phyloP scores from a whole-genome alignment of 2,797 vertebrate genomes.

The Harpagifer antarcticus region DNA sequence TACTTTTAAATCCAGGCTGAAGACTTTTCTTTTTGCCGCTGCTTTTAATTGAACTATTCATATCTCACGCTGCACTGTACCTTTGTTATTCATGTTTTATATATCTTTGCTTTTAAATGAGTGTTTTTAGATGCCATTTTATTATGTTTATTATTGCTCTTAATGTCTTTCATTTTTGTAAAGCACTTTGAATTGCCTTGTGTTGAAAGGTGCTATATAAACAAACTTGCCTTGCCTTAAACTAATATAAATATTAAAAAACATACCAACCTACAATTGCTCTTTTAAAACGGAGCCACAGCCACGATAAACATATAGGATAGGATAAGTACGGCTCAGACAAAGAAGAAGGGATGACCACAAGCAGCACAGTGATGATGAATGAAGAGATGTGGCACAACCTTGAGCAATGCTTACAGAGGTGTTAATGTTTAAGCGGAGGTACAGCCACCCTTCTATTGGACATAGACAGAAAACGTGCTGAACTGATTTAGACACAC shows the following conservation, averaged over 20 bases:
- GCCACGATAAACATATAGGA: background rate
- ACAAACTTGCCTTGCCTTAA: no score
- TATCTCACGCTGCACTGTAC: no score
- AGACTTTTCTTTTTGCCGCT: no score
- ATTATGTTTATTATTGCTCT: no score
- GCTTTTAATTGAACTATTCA: no score
- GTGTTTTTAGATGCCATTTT: no score
- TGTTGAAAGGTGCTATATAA: no score
- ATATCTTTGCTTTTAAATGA: no score
- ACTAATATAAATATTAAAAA: background rate
- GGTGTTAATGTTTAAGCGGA: slow-evolving; percentile 79
- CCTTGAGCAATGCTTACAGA: slow-evolving; percentile 69
- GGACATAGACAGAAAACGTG: slow-evolving; percentile 51
- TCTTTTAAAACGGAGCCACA: background rate
- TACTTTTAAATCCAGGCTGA: no score
- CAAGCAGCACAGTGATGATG: slow-evolving; percentile 26
- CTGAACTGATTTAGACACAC: slow-evolving; percentile 33
- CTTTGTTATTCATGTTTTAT: no score
- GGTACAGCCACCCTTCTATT: slow-evolving; percentile 49
- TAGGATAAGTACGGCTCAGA: background rate
- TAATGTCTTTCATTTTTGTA: no score
- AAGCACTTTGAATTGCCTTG: no score
- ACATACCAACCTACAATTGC: background rate
- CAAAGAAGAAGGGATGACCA: background rate
- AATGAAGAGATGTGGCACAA: slow-evolving; percentile 29